Base-by-base conservation (phyloP, 2,888 invertebrate species). In the Lithophane ornitopus region DNA sequence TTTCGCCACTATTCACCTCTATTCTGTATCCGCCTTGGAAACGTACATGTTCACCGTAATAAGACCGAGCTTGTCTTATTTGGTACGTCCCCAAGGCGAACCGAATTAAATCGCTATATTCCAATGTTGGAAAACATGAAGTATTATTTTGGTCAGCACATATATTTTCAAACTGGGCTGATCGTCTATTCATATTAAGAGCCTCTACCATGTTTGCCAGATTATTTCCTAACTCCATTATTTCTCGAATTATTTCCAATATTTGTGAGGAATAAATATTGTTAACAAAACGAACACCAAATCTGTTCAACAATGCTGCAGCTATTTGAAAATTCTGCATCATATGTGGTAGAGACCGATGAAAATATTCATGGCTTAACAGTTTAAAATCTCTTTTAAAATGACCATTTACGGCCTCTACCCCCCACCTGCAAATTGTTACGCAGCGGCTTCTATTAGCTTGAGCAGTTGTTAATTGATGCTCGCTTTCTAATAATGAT, bases 181-280 rank as follows among this genome's bases (percentile, higher is more conserved):
- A 54, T 44, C 74, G 46, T 34, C 34, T 34, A 34, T 34, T 34
- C 34, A 34, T 34, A 34, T 34, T 34, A 34, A 1, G 34, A 3
- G 26, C 52, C 28, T 63, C 28, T 19, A 34, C 34, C 34, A 34
- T 34, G 34, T 34, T 34, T 34, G 34, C 34, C 34, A 34, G 34
- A 71, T 71, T 76, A 74, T 81, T 65, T 54, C 52, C 59, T 19
- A 70, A 28, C 0, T 4, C n/a, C 39, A 75, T 80, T 71, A 70
- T 59, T 56, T 59, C 41, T 44, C 63, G 34, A 34, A 34, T 34
- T 34, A 34, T 34, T 34, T 34, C 34, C 34, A 62, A n/a, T 62
- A 62, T 44, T 63, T 63, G 26, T 11, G 41, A 63, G 11, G 16
- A 9, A 41, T 63, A 26, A 9, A 41, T n/a, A 62, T 41, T 39